Percentiles rank a stretch among this genome's conserved stretches.
These are phyloP conservation scores for Anneissia japonica DNA, from an alignment of 35 echinoderm and acorn worm species.

Conservation along the genomic window DNA sequence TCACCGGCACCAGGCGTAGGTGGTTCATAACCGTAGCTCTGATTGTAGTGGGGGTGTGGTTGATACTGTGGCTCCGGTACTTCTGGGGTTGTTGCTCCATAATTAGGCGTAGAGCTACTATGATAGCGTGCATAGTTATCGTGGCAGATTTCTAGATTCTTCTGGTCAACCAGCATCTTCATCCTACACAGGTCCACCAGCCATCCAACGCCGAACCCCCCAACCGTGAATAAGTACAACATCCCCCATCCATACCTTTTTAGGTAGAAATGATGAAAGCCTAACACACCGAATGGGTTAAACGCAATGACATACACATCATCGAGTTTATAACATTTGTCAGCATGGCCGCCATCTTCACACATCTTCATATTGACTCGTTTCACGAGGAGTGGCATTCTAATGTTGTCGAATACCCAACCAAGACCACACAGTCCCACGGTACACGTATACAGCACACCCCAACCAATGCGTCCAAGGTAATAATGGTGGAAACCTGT, in stretches of 20 bases:
- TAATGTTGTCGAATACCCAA: slow-evolving; percentile 38
- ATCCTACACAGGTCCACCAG: slow-evolving; percentile 42
- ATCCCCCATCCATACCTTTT: slow-evolving; percentile 22
- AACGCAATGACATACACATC: slow-evolving; percentile 43
- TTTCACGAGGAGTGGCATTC: slow-evolving; percentile 35
- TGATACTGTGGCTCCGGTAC: background rate
- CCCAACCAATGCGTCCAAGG: slow-evolving; percentile 28
- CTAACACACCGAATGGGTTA: slow-evolving; percentile 42
- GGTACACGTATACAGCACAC: slow-evolving; percentile 25
- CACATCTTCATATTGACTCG: background rate
- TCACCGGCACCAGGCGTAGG: background rate
- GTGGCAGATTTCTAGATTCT: background rate
- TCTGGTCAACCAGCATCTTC: slow-evolving; percentile 20
- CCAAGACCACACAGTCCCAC: slow-evolving; percentile 29
- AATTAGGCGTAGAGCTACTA: background rate
- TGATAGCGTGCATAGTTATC: background rate
- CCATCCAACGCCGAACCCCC: slow-evolving; percentile 54
- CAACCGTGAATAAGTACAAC: slow-evolving; percentile 36
- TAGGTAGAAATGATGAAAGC: slow-evolving; percentile 68
- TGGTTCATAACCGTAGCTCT: too few relatives aligned
- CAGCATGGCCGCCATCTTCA: too few relatives aligned
- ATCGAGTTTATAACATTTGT: background rate
- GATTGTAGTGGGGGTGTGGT: background rate
- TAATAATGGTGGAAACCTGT: slow-evolving; percentile 54
- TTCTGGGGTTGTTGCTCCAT: background rate